Percentiles rank a stretch among this genome's conserved stretches.
Conservation (phyloP, 2,888 invertebrate genomes). For the Eupelmus urozonus region DNA sequence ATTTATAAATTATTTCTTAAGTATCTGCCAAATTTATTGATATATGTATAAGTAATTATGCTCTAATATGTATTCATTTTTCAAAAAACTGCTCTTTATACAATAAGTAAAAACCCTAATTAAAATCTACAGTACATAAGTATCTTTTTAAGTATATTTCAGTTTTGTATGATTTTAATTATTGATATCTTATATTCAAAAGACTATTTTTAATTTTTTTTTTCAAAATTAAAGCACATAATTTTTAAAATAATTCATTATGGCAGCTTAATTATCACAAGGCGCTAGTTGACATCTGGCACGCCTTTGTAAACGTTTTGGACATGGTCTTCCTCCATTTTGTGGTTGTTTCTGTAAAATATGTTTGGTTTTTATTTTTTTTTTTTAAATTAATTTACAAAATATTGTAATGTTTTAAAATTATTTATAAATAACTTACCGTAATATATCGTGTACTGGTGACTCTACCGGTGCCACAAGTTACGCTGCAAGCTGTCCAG, state of each 20-base stretch:
- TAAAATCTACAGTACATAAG: no score
- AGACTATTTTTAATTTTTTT: no score
- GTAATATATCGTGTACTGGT: conserved; percentile 82
- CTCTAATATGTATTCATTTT: no score
- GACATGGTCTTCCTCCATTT: conserved; percentile 84
- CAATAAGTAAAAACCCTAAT: no score
- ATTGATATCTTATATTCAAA: no score
- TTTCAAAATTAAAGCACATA: no score
- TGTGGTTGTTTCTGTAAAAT: conserved; percentile 79
- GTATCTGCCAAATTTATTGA: no score
- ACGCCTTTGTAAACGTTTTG: conserved; percentile 80
- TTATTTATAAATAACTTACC: conserved; percentile 74
- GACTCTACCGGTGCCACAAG: conserved; percentile 87
- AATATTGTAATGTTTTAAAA: background rate
- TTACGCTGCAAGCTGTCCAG: conserved; percentile 89
- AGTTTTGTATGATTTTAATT: no score
- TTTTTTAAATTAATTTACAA: background rate
- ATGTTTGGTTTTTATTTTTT: background rate
- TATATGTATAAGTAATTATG: no score
- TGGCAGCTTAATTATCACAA: conserved; percentile 65
- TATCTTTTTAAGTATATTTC: no score
- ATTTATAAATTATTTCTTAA: no score
- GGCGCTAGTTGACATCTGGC: conserved; percentile 79
- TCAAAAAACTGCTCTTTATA: no score
- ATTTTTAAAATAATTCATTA: background rate